Percentiles rank a stretch among this genome's conserved stretches.
Conservation (phyloP, 2,113 vertebrate species). For the Emydura subglobosa region DNA sequence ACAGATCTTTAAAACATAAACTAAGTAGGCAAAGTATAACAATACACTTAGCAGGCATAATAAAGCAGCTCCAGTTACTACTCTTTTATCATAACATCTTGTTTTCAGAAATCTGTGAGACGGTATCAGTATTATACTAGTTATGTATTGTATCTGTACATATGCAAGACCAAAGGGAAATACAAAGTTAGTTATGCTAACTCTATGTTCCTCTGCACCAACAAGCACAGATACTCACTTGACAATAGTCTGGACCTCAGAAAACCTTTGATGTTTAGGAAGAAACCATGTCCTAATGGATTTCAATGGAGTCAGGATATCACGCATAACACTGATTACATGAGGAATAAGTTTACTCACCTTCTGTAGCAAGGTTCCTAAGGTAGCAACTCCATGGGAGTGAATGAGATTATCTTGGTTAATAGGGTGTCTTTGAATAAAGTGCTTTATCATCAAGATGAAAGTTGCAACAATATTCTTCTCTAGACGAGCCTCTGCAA, state of each 20-base stretch:
- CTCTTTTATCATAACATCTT: not conserved
- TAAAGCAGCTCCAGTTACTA: not conserved
- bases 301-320: not conserved
- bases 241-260: not conserved
- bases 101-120: not conserved
- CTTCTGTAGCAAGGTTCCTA: constrained; percentile 94
- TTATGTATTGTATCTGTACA: not conserved
- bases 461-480: constrained; percentile 95
- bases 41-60: not conserved
- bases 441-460: constrained; percentile 94
- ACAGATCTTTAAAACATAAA: not conserved
- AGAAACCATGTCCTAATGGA: not conserved
- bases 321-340: not conserved
- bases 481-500: constrained; percentile 93
- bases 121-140: not conserved
- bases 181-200: not conserved
- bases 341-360: constrained; percentile 64
- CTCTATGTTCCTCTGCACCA: not conserved
- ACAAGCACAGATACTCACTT: not conserved
- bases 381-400: constrained; percentile 86
- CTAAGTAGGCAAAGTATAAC: fast-evolving
- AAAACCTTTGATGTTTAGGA: not conserved
- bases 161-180: not conserved
- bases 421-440: constrained; percentile 93
- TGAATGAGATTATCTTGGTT: constrained; percentile 96